Evolutionary conservation across 2,888 invertebrate genomes (phyloP), one percentile per base, ranked within the genome.

Genomic region (Gerosis bhagava): DNA sequence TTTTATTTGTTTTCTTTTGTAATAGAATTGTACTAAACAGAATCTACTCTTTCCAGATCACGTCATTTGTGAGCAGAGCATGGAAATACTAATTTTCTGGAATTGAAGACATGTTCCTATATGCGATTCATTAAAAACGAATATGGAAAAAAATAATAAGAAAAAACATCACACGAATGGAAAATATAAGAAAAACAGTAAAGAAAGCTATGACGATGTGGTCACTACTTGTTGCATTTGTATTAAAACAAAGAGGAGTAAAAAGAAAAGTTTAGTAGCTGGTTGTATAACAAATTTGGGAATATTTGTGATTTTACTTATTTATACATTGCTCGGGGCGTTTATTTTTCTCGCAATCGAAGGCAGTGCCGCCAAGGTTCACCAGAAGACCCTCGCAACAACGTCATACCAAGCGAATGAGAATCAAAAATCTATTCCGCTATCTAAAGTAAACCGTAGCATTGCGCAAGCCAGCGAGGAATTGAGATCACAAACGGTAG

Each of bases 321-420:
- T 94, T 11, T 96, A 96, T 72, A 96, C 96, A 1, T 67, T 89
- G 42, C 62, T 91, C 54, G 94, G 94, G 47, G 95, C 95, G 52
- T 94, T 96, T 71, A 94, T 96, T 75, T 96, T 96, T 73, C 88
- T 96, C 51, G 94, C 95, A 34, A 95, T 96, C 58, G 96, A 96
- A 87, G 94, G 94, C 3, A 92, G 91, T 34, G 84, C 88, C 4
- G 80, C 89, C 0, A 89, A 84, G 63, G 77, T 89, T 17, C 89
- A 89, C 25, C 89, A 89, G 49, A 89, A 89, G 59, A 89, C 89
- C 6, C 56, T 89, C 31, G 89, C 89, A 0, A 78, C 89, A 0
- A 89, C 89, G 1, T 87, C 86, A 1, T 89, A 87, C 56, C 87
- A 89, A 56, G 77, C 77, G 1, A 77, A 72, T 45, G 83, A 86